Evolutionary conservation across 2,888 invertebrate species (phyloP).

Genomic region (Temnothorax ravouxi): DNA sequence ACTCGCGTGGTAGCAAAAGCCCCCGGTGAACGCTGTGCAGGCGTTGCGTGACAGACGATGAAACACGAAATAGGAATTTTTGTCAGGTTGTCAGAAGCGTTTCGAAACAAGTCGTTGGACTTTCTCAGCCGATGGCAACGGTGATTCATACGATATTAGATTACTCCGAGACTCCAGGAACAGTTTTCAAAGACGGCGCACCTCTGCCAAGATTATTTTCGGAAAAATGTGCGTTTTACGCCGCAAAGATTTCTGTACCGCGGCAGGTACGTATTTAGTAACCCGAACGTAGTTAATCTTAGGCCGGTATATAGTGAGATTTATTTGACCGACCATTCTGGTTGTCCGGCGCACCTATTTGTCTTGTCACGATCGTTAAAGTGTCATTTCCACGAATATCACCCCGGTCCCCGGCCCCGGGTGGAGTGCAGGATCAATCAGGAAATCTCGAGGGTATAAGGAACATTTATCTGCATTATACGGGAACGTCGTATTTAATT

Average conservation of each 20-base stretch:
- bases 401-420: constrained; percentile 29
- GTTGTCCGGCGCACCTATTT: constrained; percentile 75
- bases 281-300: constrained; percentile 76
- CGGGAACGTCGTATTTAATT: constrained; percentile 53
- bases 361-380: constrained; percentile 79
- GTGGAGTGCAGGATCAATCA: constrained; percentile 71
- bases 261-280: constrained; percentile 75
- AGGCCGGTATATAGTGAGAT: constrained; percentile 77
- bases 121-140: constrained; percentile 57
- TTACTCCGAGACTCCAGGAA: constrained; percentile 69
- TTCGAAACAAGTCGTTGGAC: constrained; percentile 59
- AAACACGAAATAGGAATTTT: constrained; percentile 55
- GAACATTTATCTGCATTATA: constrained; percentile 66
- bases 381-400: constrained; percentile 80
- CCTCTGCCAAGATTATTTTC: constrained; percentile 77
- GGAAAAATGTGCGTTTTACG: constrained; percentile 74
- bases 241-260: constrained; percentile 74
- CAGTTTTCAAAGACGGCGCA: constrained; percentile 60
- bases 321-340: constrained; percentile 76
- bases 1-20: constrained; percentile 41
- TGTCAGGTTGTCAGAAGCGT: constrained; percentile 56
- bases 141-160: constrained; percentile 71
- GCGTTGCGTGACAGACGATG: constrained; percentile 39
- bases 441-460: constrained; percentile 62
- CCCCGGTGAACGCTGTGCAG: constrained; percentile 20